Conservation (phyloP, 2,888 invertebrate genomes). For the Dynastes maya region DNA sequence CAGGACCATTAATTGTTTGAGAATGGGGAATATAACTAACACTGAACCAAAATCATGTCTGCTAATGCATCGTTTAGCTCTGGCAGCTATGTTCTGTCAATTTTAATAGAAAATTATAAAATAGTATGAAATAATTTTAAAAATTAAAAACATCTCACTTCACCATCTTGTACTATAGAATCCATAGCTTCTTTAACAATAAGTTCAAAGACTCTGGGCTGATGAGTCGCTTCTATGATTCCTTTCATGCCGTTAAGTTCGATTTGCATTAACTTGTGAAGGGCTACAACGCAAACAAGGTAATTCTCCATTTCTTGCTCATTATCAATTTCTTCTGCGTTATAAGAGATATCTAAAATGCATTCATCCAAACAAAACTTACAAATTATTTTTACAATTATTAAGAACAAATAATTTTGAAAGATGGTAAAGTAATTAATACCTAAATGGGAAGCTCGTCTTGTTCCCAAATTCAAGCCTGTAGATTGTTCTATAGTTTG, state of each 20-base stretch:
- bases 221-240: constrained; percentile 86
- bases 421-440: background rate
- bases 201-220: constrained; percentile 87
- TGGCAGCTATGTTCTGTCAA: constrained; percentile 79
- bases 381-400: constrained; percentile 13
- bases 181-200: constrained; percentile 90
- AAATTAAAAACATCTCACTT: constrained; percentile 71
- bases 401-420: background rate
- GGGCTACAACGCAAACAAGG: constrained; percentile 85
- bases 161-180: constrained; percentile 88
- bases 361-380: too few species aligned
- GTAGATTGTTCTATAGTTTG: constrained; percentile 88
- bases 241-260: constrained; percentile 89
- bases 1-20: constrained; percentile 83
- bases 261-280: constrained; percentile 89
- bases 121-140: background rate
- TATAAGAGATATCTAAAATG: constrained; percentile 65
- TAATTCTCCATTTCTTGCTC: constrained; percentile 90
- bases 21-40: constrained; percentile 85
- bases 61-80: constrained; percentile 83
- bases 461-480: constrained; percentile 82
- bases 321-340: constrained; percentile 76
- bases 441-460: constrained; percentile 73
- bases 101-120: constrained; percentile 47
- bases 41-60: constrained; percentile 87